These are phyloP conservation scores for Heliconius charithonia DNA, from an alignment of 2,888 invertebrate genomes.

Conservation along the genomic window DNA sequence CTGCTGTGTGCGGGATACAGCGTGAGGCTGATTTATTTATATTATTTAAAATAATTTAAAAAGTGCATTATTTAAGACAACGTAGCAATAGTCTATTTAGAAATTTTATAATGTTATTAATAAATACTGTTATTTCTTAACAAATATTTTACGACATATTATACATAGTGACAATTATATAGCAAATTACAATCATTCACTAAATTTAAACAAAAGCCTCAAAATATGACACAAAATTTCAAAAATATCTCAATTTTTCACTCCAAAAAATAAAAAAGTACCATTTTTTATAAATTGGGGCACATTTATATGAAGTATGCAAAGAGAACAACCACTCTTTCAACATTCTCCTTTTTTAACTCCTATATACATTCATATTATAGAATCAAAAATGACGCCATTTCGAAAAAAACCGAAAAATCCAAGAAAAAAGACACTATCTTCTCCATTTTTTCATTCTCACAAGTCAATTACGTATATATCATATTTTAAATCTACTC, in stretches of 20 bases:
- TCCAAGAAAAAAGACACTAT: conserved; percentile 37
- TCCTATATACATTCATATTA: neutral
- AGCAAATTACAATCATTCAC: conserved; percentile 30
- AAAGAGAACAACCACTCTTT: neutral
- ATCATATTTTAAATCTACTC: conserved; percentile 39
- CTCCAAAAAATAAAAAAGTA: conserved; percentile 6
- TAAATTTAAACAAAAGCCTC: conserved; percentile 48
- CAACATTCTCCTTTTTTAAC: neutral
- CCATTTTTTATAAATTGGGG: conserved; percentile 5
- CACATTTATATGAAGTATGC: neutral
- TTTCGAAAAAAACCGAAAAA: neutral
- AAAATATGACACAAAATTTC: conserved; percentile 48
- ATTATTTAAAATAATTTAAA: neutral
- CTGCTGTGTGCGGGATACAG: too few species aligned
- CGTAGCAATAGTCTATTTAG: too few species aligned
- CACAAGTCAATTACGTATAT: conserved; percentile 41
- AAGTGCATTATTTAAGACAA: neutral
- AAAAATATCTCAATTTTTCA: neutral
- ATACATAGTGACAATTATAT: conserved; percentile 22
- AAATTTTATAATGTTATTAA: too few species aligned
- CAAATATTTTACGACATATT: too few species aligned
- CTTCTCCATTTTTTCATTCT: conserved; percentile 38
- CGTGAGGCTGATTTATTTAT: too few species aligned
- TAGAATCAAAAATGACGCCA: neutral
- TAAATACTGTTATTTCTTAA: too few species aligned